These are phyloP conservation scores for Mycetomoellerius zeteki DNA, from an alignment of 1,140 invertebrate species.

Conservation along the genomic window DNA sequence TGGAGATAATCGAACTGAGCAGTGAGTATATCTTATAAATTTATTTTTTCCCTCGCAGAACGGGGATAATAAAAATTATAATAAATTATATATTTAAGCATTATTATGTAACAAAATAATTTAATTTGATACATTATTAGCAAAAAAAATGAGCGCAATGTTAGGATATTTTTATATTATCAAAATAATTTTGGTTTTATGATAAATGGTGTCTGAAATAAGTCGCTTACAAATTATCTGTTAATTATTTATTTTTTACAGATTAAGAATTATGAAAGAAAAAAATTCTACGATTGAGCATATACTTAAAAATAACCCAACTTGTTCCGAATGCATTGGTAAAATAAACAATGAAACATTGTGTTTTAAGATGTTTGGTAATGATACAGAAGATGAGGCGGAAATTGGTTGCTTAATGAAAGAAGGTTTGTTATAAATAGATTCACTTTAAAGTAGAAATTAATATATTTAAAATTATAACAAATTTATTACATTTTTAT, in stretches of 20 bases:
- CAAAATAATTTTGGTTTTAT: background rate
- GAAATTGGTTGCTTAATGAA: constrained; percentile 60
- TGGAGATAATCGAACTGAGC: background rate
- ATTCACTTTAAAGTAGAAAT: background rate
- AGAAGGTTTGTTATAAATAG: constrained; percentile 43
- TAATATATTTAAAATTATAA: background rate
- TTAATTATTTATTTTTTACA: background rate
- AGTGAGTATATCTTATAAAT: constrained; percentile 35
- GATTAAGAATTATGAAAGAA: constrained; percentile 26
- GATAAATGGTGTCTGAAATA: background rate
- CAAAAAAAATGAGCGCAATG: background rate
- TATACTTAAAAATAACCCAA: constrained; percentile 42
- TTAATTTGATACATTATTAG: background rate
- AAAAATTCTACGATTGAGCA: constrained; percentile 26
- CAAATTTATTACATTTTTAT: background rate
- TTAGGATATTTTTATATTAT: background rate
- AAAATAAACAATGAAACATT: constrained; percentile 54
- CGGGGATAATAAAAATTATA: background rate
- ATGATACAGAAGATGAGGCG: background rate
- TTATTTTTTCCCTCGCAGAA: background rate
- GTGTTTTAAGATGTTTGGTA: constrained; percentile 20
- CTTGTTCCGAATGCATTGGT: constrained; percentile 41
- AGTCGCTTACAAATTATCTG: background rate
- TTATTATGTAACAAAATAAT: background rate
- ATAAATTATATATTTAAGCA: background rate